These are phyloP conservation scores for Stenodema calcarata DNA, from an alignment of 2,888 invertebrate species.

Conservation along the genomic window DNA sequence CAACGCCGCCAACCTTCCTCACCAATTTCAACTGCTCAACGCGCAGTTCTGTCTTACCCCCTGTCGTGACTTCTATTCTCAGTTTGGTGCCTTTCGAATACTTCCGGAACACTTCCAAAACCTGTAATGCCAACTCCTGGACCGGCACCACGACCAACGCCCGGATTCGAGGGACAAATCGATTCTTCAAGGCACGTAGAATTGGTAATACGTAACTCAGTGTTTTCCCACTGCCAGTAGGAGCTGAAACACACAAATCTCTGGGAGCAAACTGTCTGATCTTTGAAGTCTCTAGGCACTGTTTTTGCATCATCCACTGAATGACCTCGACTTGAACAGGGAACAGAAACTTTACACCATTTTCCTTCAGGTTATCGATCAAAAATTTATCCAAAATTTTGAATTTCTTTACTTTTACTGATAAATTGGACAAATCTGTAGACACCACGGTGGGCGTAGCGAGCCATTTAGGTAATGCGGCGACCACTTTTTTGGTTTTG, in stretches of 20 bases:
- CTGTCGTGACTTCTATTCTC: slow-evolving; percentile 74
- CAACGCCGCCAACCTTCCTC: neutral
- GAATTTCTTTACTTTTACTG: slow-evolving; percentile 66
- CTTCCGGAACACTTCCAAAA: slow-evolving; percentile 79
- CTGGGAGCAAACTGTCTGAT: slow-evolving; percentile 71
- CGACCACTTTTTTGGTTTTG: neutral
- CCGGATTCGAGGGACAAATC: slow-evolving; percentile 65
- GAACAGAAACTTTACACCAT: slow-evolving; percentile 79
- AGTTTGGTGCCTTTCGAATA: slow-evolving; percentile 73
- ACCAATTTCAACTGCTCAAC: slow-evolving; percentile 67
- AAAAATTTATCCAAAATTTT: slow-evolving; percentile 71
- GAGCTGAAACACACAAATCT: slow-evolving; percentile 95
- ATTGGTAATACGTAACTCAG: slow-evolving; percentile 92
- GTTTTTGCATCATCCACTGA: slow-evolving; percentile 76
- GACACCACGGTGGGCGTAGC: slow-evolving; percentile 79
- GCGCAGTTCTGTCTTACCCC: slow-evolving; percentile 69
- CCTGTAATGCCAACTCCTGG: slow-evolving; percentile 88
- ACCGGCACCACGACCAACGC: slow-evolving; percentile 93
- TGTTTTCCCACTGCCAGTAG: slow-evolving; percentile 98
- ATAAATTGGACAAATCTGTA: slow-evolving; percentile 70
- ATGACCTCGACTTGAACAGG: slow-evolving; percentile 82
- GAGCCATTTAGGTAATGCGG: slow-evolving; percentile 80
- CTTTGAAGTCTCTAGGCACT: slow-evolving; percentile 60
- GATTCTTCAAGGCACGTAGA: slow-evolving; percentile 61
- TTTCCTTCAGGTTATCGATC: slow-evolving; percentile 69